Percentiles rank a stretch among this genome's conserved stretches.
phyloP scores from a whole-genome alignment of 2,888 invertebrate genomes.

The Linyphia triangularis region DNA sequence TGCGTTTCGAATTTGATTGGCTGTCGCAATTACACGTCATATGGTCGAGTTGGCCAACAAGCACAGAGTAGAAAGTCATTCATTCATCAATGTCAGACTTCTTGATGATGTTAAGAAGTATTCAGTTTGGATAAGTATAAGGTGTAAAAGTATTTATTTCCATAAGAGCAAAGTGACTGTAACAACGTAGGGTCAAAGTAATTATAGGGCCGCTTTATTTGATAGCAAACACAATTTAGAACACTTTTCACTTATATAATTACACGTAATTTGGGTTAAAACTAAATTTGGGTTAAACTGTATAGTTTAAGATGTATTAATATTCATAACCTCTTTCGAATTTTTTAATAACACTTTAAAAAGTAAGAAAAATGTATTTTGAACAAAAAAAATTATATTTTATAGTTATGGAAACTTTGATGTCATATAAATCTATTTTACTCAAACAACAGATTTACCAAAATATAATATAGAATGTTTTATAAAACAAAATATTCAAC shows the following conservation, averaged over 20 bases:
- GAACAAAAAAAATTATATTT: too few relatives aligned
- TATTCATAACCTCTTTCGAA: too few relatives aligned
- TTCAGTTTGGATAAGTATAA: not conserved
- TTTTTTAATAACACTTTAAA: too few relatives aligned
- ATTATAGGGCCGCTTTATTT: not conserved
- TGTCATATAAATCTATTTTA: too few relatives aligned
- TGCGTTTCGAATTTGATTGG: constrained; percentile 18
- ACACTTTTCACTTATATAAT: not conserved
- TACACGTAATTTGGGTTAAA: too few relatives aligned
- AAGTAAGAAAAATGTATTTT: too few relatives aligned
- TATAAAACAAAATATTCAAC: too few relatives aligned
- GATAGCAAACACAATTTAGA: not conserved
- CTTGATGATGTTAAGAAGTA: not conserved
- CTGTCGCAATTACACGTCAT: constrained; percentile 36
- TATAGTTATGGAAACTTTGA: too few relatives aligned
- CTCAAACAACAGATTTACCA: too few relatives aligned
- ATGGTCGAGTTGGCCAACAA: not conserved
- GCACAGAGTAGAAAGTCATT: not conserved
- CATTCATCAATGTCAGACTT: constrained; percentile 5
- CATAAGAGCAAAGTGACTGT: not conserved
- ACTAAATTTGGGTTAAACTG: too few relatives aligned
- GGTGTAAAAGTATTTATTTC: not conserved
- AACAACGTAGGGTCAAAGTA: not conserved
- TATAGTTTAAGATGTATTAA: too few relatives aligned
- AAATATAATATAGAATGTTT: too few relatives aligned